Evolutionary conservation across 2,113 vertebrate genomes (phyloP).

Genomic region (pig (Sus scrofa)): DNA sequence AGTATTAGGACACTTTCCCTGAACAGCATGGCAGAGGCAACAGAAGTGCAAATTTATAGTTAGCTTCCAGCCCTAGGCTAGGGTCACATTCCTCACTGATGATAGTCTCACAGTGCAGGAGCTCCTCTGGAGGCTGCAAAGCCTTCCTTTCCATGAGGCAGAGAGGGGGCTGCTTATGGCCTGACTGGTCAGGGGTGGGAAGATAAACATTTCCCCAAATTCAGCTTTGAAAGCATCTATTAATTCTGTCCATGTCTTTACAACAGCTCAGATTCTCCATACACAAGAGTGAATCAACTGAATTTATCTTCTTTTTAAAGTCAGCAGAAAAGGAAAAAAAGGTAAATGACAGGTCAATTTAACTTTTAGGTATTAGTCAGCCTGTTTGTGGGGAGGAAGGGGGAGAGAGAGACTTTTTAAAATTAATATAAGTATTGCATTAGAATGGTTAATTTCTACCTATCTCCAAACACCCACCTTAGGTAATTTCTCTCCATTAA

Average conservation of each 20-base stretch:
- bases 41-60: slow-evolving; percentile 39
- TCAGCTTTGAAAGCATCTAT: not conserved
- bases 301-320: not conserved
- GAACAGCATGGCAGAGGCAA: not conserved
- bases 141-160: not conserved
- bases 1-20: not conserved
- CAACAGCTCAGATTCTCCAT: not conserved
- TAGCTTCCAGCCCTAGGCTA: not conserved
- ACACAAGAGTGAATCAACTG: not conserved
- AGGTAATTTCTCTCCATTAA: slow-evolving; percentile 24
- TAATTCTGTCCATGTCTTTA: not conserved
- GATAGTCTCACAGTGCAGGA: not conserved
- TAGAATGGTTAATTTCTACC: not conserved
- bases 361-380: not conserved
- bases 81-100: slow-evolving; percentile 59
- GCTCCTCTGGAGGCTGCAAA: not conserved
- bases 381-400: not conserved
- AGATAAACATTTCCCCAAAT: not conserved
- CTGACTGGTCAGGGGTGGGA: not conserved
- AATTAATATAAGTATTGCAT: not conserved
- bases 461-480: not conserved
- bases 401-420: not conserved
- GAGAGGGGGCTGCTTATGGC: not conserved
- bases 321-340: not conserved
- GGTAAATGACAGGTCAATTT: not conserved